Evolutionary conservation across 1,140 invertebrate genomes (phyloP), one percentile per base, ranked within the genome.

Genomic region (Drosophila triauraria): DNA sequence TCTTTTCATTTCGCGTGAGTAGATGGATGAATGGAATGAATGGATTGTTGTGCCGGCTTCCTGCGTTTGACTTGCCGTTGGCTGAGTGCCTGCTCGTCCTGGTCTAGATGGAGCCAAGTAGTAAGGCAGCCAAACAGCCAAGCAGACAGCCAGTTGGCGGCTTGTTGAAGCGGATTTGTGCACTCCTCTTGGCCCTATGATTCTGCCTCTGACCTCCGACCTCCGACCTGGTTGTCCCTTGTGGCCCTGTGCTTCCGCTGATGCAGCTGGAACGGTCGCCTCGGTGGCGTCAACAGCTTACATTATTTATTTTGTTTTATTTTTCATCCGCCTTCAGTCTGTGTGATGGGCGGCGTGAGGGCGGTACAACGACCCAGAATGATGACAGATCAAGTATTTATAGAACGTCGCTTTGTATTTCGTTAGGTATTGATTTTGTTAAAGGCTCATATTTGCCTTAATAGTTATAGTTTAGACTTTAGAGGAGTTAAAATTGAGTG

Each of bases 221-320:
- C 32, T 17, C 10, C 59, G 54, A 12, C 54, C 56, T 44, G 23
- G 38, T 27, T 25, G 56, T n/a, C 38, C 15, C 20, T 46, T 35
- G 32, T 17, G 42, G 43, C 27, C 30, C 51, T 23, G 25, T n/a
- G 43, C 35, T 17, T 64, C 25, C 53, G 12, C 38, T 23, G 56
- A 17, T 63, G 64, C 78, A 74, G 46, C 60, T 25, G 32, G 58
- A 54, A 44, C 50, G 47, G 46, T 62, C 76, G 76, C 44, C 76
- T 54, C 32, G 51, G 32, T 74, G 68, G 76, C 76, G 68, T 53
- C 68, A 78, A 64, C 42, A 69, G 56, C 69, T 75, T 80, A 46
- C 57, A 75, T 80, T 80, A 80, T 80, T 80, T 80, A 79, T 79
- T 70, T 79, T 54, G 59, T 56, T 79, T 78, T 61, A 48, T 47